A percentile compares a stretch with the other conserved stretches of the same genome.
Evolutionary conservation across 2,888 invertebrate genomes (phyloP).

Genomic region (Podabrus alpinus): DNA sequence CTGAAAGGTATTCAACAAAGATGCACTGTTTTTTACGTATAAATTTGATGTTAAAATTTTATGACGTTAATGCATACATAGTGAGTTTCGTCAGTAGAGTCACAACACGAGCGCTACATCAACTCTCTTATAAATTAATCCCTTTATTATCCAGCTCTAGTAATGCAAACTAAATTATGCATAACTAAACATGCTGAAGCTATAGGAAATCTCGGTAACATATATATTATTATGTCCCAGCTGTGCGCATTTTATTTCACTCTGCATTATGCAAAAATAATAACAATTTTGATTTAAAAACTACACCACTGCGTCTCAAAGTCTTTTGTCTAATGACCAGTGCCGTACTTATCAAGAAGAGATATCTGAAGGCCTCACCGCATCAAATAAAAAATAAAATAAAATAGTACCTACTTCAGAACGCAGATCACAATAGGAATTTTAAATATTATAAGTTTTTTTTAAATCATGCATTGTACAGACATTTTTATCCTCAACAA

Average conservation of each 20-base stretch:
- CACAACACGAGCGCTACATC: constrained; percentile 9
- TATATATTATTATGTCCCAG: constrained; percentile 11
- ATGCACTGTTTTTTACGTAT: constrained; percentile 13
- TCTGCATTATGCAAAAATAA: background rate
- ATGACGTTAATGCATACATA: constrained; percentile 18
- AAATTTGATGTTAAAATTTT: constrained; percentile 11
- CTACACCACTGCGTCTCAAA: background rate
- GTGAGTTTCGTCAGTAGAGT: constrained; percentile 18
- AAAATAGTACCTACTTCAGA: too few relatives aligned
- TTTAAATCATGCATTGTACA: too few relatives aligned
- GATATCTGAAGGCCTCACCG: too few relatives aligned
- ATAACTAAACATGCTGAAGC: constrained; percentile 15
- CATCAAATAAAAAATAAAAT: background rate
- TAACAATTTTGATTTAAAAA: background rate
- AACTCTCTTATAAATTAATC: constrained; percentile 25
- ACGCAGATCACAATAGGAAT: too few relatives aligned
- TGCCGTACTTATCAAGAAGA: too few relatives aligned
- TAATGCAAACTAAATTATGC: constrained; percentile 19
- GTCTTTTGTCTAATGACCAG: background rate
- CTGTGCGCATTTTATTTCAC: constrained; percentile 10
- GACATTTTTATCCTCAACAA: too few relatives aligned
- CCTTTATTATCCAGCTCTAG: constrained; percentile 21
- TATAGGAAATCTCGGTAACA: constrained; percentile 15
- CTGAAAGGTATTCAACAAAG: constrained; percentile 10
- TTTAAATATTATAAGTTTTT: too few relatives aligned